phyloP scores from a whole-genome alignment of 2,113 vertebrate genomes.

The Scytalopus superciliaris region DNA sequence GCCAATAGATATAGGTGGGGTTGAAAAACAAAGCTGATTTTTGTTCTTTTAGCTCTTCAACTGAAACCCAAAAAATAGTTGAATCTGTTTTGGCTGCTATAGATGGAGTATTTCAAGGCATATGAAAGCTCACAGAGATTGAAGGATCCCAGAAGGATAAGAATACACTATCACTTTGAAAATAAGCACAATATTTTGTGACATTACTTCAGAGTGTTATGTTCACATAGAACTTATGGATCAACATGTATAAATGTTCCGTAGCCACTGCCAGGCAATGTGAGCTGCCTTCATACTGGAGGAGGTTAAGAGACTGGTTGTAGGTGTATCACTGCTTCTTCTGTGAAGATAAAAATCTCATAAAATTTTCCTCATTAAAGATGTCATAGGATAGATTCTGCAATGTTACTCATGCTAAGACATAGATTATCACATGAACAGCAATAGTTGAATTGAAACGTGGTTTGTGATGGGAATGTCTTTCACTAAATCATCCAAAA shows the following conservation, averaged over 20 bases:
- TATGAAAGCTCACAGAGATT: neutral
- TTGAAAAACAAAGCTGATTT: neutral
- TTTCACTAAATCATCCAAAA: neutral
- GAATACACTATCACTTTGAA: neutral
- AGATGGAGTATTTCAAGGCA: neutral
- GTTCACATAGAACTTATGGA: neutral
- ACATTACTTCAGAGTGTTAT: neutral
- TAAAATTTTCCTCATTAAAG: neutral
- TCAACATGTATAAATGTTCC: neutral
- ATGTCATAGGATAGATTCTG: neutral
- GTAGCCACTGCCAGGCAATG: rapidly evolving
- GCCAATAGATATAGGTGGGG: rapidly evolving
- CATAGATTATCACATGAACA: neutral
- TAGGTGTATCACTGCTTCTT: neutral
- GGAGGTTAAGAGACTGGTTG: neutral
- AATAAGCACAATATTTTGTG: neutral
- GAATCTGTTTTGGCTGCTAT: neutral
- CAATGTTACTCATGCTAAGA: neutral
- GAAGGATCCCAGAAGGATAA: neutral
- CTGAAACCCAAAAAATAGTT: neutral
- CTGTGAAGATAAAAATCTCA: neutral
- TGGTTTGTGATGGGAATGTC: neutral
- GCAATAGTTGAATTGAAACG: neutral
- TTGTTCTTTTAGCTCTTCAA: neutral
- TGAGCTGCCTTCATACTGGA: neutral